Percentiles rank a stretch among this genome's conserved stretches.
phyloP scores from a whole-genome alignment of 2,797 vertebrate genomes.

The Falco biarmicus region DNA sequence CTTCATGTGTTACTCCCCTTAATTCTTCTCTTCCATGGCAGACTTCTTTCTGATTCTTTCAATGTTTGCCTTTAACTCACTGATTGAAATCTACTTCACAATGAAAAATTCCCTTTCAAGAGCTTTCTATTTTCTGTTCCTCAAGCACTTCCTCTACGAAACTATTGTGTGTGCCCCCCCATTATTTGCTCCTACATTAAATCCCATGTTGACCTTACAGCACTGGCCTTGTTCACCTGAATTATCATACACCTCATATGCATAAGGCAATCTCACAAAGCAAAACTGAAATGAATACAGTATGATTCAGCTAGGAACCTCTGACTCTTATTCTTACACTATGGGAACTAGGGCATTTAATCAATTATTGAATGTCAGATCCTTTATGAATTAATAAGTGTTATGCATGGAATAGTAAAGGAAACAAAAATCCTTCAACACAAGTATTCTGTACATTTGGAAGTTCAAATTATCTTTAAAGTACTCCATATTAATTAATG shows the following conservation, averaged over 20 bases:
- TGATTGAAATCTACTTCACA: background rate
- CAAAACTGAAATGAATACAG: background rate
- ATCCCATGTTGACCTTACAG: background rate
- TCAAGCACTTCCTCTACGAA: background rate
- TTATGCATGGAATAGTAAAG: background rate
- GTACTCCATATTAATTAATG: background rate
- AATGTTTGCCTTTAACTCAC: background rate
- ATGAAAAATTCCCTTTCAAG: background rate
- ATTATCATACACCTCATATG: background rate
- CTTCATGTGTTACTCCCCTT: background rate
- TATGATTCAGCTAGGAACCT: background rate
- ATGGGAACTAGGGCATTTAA: background rate
- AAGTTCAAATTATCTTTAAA: background rate
- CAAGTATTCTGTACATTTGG: background rate
- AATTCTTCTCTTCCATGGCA: background rate
- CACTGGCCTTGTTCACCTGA: background rate
- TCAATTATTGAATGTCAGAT: background rate
- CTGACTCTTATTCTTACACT: background rate
- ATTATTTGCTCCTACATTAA: background rate
- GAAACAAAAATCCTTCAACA: background rate
- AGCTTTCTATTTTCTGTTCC: background rate
- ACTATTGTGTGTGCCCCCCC: accelerated
- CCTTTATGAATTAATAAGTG: background rate
- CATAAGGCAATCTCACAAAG: background rate
- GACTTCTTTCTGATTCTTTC: background rate